Evolutionary conservation across 2,797 vertebrate species (phyloP).

Genomic region (Argentina silus): DNA sequence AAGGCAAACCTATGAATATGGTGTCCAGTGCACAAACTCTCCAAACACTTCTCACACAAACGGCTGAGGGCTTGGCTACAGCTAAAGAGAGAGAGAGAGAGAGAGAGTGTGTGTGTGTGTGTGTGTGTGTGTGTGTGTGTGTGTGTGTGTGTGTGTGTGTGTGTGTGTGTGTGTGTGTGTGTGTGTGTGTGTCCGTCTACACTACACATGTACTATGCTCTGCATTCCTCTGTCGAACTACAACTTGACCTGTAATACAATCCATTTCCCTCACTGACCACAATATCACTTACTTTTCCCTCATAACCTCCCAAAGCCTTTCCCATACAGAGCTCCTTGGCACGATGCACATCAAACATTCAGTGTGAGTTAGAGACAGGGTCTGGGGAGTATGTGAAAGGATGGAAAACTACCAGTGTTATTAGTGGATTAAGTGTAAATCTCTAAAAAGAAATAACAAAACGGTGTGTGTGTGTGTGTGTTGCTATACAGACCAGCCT

Average conservation of each 20-base stretch:
- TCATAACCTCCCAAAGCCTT: conserved; percentile 31
- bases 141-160: too few relatives aligned
- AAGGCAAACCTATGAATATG: conserved; percentile 13
- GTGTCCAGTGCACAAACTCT: conserved; percentile 20
- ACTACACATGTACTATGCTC: conserved; percentile 6
- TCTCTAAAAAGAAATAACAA: too few relatives aligned
- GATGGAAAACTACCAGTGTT: too few relatives aligned
- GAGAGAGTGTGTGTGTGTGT: too few relatives aligned
- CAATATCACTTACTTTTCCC: conserved; percentile 66
- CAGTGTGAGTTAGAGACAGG: neutral
- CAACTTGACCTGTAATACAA: conserved; percentile 18
- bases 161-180: conserved; percentile 23
- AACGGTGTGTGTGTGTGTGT: neutral
- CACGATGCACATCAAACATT: neutral
- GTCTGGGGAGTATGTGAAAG: neutral
- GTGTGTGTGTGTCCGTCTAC: neutral
- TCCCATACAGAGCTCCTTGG: conserved; percentile 7
- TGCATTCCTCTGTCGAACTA: conserved; percentile 17
- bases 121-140: too few relatives aligned
- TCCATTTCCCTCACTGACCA: conserved; percentile 46
- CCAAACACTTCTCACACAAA: conserved; percentile 25
- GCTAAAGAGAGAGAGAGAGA: too few relatives aligned
- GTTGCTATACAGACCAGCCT: too few relatives aligned
- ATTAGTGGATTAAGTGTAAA: too few relatives aligned
- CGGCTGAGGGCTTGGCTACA: too few relatives aligned